Conservation (phyloP, 2,113 vertebrate species). For the Mirza zaza region DNA sequence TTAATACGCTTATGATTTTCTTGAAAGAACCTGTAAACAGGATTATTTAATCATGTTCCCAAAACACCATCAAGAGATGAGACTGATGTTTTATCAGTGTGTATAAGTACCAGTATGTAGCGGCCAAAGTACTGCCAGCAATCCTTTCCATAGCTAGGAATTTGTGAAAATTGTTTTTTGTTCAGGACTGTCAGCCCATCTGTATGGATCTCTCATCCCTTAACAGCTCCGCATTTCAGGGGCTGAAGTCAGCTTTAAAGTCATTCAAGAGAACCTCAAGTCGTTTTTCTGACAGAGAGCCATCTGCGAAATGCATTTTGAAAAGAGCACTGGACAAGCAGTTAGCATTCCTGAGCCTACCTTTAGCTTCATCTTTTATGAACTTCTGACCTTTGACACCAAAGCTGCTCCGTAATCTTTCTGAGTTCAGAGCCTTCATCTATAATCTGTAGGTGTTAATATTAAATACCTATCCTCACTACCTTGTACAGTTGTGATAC, state of each 20-base stretch:
- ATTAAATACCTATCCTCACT: not conserved
- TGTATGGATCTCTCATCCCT: not conserved
- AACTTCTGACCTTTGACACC: not conserved
- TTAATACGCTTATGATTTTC: not conserved
- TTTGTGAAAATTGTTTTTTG: not conserved
- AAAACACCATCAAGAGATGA: not conserved
- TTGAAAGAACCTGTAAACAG: not conserved
- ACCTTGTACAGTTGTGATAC: not conserved
- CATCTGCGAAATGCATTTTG: not conserved
- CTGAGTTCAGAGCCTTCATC: not conserved
- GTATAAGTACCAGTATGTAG: not conserved
- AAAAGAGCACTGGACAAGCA: not conserved
- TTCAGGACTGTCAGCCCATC: not conserved
- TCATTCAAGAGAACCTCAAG: not conserved
- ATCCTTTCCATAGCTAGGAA: no score
- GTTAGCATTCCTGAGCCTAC: not conserved
- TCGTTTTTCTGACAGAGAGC: not conserved
- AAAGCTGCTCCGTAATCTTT: not conserved
- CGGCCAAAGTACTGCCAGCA: not conserved
- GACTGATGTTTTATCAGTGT: not conserved
- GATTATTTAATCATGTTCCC: not conserved
- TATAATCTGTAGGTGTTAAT: not conserved
- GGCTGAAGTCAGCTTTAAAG: not conserved
- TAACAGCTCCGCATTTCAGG: not conserved
- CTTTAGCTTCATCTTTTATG: not conserved